Evolutionary conservation across 2,113 vertebrate species (phyloP).

Genomic region (Pachyramphus minor): DNA sequence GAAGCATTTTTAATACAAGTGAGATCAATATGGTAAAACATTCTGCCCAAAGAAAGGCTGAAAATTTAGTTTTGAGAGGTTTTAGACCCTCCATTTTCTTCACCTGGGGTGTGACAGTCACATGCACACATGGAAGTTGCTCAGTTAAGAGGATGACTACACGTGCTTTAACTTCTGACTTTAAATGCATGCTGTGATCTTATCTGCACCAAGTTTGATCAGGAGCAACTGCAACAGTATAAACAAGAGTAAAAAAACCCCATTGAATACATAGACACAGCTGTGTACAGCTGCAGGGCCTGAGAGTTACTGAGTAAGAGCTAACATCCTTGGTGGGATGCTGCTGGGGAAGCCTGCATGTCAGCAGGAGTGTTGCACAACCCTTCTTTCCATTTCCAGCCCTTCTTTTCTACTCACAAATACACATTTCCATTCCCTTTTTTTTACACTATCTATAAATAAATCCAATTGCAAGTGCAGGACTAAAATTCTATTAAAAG

Average conservation of each 20-base stretch:
- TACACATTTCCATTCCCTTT: neutral
- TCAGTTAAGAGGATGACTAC: neutral
- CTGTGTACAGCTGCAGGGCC: neutral
- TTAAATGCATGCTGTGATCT: neutral
- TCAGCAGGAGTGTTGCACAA: neutral
- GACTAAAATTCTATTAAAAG: neutral
- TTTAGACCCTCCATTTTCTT: neutral
- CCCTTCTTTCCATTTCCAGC: neutral
- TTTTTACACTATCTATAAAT: neutral
- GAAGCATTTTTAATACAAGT: neutral
- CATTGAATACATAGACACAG: neutral
- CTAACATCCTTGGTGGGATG: neutral
- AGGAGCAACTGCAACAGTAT: neutral
- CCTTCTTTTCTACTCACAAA: neutral
- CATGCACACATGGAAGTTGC: neutral
- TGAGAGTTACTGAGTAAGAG: neutral
- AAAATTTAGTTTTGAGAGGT: neutral
- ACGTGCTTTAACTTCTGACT: neutral
- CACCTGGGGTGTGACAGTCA: neutral
- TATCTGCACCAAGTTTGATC: conserved; percentile 14
- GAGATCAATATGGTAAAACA: neutral
- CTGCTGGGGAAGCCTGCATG: neutral
- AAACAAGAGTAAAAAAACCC: neutral
- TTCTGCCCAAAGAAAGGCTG: neutral
- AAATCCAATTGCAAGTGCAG: neutral